These are phyloP conservation scores for Montipora efflorescens DNA, from an alignment of 64 coral and sea anemone genomes.

Conservation along the genomic window DNA sequence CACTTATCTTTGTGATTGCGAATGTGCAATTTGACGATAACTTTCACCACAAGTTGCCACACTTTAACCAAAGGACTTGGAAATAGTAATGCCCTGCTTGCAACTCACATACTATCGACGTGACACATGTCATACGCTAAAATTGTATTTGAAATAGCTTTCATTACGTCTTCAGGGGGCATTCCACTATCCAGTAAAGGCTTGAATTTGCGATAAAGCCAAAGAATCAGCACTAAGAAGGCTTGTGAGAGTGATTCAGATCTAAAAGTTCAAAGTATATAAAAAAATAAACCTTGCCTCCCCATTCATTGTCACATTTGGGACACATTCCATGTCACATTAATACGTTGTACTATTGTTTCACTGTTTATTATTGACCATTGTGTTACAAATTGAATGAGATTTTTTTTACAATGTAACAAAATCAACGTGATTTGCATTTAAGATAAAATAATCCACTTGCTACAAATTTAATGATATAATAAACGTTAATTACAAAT, in stretches of 20 bases:
- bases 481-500: no score
- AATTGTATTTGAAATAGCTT: not conserved
- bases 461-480: no score
- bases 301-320: no score
- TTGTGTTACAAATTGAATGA: no score
- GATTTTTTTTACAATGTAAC: no score
- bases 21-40: not conserved
- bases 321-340: no score
- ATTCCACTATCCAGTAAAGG: not conserved
- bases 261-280: no score
- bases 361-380: no score
- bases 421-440: no score
- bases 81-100: not conserved
- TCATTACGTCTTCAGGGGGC: not conserved
- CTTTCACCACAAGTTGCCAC: conserved; percentile 15
- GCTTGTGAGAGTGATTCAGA: conserved; percentile 6
- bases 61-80: not conserved
- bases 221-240: not conserved
- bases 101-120: not conserved
- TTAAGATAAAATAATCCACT: no score
- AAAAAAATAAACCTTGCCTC: no score
- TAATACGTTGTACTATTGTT: no score
- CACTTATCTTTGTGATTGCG: conserved; percentile 41
- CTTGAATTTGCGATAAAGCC: not conserved
- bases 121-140: conserved; percentile 60